phyloP scores from a whole-genome alignment of 2,113 vertebrate genomes.

The Tricholaema leucomelas region DNA sequence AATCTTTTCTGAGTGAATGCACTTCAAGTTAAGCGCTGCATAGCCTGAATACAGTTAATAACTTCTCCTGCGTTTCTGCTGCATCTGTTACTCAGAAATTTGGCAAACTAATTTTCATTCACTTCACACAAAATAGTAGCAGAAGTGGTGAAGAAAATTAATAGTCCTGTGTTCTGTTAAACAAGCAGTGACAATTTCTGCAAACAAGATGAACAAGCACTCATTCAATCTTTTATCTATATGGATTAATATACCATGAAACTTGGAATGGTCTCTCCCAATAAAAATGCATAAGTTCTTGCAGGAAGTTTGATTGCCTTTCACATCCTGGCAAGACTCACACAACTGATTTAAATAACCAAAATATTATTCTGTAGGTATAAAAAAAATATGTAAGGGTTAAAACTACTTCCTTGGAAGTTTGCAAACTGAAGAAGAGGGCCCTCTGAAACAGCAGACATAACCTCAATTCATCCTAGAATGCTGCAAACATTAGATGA shows the following conservation, averaged over 20 bases:
- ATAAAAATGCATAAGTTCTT: background rate
- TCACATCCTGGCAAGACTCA: background rate
- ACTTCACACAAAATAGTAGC: background rate
- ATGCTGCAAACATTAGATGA: background rate
- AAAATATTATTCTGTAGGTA: background rate
- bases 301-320: background rate
- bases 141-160: background rate
- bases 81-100: background rate
- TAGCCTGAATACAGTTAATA: background rate
- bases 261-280: background rate
- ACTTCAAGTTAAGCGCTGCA: background rate
- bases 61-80: background rate
- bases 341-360: background rate
- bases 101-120: background rate
- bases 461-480: background rate
- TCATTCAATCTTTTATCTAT: background rate
- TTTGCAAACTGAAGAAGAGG: background rate
- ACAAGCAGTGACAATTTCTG: background rate
- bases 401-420: background rate
- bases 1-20: background rate
- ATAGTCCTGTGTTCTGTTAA: background rate
- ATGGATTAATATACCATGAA: background rate
- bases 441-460: background rate
- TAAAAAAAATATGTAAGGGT: background rate
- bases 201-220: background rate